Evolutionary conservation across 2,797 vertebrate genomes (phyloP).

Genomic region (Hirundo rustica): DNA sequence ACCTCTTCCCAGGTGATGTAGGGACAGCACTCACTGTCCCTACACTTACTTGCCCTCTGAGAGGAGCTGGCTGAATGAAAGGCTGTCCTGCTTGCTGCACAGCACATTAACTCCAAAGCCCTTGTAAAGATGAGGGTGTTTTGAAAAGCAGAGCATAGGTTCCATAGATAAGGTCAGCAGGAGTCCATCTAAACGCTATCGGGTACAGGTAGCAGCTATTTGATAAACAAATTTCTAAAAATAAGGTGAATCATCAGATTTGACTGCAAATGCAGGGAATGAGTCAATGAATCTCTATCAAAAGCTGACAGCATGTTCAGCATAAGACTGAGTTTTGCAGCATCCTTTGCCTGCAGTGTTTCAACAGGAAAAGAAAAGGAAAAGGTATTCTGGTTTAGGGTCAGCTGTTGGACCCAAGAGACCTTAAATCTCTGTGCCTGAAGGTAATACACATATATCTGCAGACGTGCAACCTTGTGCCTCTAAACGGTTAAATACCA

Average conservation of each 20-base stretch:
- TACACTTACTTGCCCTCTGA: background rate
- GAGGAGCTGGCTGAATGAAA: background rate
- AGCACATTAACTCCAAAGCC: background rate
- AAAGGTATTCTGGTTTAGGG: background rate
- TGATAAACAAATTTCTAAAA: background rate
- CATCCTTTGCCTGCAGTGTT: background rate
- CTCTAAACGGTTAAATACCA: background rate
- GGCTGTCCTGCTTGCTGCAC: background rate
- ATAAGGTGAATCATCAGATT: background rate
- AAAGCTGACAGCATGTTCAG: background rate
- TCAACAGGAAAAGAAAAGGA: background rate
- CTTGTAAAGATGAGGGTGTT: background rate
- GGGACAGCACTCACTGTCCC: background rate
- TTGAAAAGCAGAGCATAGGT: background rate
- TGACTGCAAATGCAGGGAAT: background rate
- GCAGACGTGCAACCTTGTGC: background rate
- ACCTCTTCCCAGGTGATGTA: background rate
- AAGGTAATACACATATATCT: background rate
- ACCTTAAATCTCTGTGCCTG: background rate
- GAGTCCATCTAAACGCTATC: background rate
- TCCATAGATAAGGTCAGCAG: background rate
- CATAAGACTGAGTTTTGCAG: background rate
- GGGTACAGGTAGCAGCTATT: background rate
- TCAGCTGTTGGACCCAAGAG: background rate
- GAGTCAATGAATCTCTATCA: background rate